A percentile compares a stretch with the other conserved stretches of the same genome.
These are phyloP conservation scores for Pachyramphus minor DNA, from an alignment of 2,113 vertebrate species.

Conservation along the genomic window DNA sequence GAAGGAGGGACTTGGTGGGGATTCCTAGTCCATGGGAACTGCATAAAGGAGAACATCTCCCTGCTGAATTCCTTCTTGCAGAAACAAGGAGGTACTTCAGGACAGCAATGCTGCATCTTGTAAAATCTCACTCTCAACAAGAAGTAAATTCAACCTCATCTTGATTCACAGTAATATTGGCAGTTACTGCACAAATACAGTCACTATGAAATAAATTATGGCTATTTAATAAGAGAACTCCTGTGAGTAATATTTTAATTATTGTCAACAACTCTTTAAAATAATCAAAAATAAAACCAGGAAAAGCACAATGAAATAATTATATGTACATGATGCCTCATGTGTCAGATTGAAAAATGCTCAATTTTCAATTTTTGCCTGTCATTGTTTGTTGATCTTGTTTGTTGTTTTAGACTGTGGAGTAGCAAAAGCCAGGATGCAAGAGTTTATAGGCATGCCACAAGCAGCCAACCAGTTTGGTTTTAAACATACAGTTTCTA, in stretches of 20 bases:
- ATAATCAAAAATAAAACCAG: neutral
- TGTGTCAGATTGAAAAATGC: neutral
- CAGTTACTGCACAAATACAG: neutral
- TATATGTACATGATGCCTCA: too few relatives aligned
- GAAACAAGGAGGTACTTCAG: neutral
- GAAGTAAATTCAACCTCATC: neutral
- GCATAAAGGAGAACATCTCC: fast-evolving
- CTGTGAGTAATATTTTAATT: neutral
- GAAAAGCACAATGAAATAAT: neutral
- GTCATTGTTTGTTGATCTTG: neutral
- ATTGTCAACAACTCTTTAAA: neutral
- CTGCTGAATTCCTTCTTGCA: neutral
- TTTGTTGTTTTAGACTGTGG: neutral
- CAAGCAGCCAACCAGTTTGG: neutral
- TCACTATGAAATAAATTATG: neutral
- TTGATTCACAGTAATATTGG: neutral
- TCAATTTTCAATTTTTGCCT: neutral
- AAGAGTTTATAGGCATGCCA: neutral
- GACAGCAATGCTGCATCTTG: neutral
- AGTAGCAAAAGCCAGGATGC: neutral
- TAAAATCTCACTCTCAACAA: neutral
- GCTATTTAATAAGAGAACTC: neutral
- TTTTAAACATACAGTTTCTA: neutral
- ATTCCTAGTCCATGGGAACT: neutral
- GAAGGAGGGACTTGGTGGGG: neutral